phyloP scores from a whole-genome alignment of 2,797 vertebrate species.

The Alosa sapidissima region DNA sequence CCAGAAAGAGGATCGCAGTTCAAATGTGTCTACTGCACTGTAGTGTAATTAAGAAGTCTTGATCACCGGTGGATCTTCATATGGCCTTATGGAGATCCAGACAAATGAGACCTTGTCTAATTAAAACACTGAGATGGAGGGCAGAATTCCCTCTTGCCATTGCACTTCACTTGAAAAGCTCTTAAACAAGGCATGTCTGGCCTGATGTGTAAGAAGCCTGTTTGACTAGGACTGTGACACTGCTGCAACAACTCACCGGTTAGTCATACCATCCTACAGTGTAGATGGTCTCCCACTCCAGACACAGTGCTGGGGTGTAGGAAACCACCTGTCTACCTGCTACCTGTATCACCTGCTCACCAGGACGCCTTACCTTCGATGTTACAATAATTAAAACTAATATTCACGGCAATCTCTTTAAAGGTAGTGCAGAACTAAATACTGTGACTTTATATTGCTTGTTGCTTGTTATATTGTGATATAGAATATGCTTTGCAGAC shows the following conservation, averaged over 20 bases:
- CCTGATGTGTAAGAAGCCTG: too few relatives aligned
- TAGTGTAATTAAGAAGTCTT: neutral
- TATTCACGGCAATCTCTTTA: neutral
- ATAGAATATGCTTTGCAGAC: too few relatives aligned
- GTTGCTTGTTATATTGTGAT: too few relatives aligned
- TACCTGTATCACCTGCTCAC: too few relatives aligned
- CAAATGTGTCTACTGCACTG: neutral
- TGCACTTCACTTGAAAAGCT: neutral
- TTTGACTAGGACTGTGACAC: neutral
- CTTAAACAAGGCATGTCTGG: neutral
- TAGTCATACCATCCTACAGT: constrained; percentile 14
- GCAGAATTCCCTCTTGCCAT: neutral
- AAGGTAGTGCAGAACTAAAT: neutral
- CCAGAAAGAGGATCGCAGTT: neutral
- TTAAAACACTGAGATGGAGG: neutral
- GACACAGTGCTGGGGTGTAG: neutral
- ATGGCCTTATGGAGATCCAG: neutral
- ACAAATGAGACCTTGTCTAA: neutral
- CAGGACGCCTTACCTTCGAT: too few relatives aligned
- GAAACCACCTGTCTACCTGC: neutral
- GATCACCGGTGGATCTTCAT: neutral
- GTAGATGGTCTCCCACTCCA: neutral
- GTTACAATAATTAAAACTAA: neutral
- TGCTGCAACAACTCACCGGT: neutral
- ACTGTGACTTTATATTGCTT: neutral